phyloP scores from a whole-genome alignment of 2,113 vertebrate species.

The Psammodynastes pulverulentus region DNA sequence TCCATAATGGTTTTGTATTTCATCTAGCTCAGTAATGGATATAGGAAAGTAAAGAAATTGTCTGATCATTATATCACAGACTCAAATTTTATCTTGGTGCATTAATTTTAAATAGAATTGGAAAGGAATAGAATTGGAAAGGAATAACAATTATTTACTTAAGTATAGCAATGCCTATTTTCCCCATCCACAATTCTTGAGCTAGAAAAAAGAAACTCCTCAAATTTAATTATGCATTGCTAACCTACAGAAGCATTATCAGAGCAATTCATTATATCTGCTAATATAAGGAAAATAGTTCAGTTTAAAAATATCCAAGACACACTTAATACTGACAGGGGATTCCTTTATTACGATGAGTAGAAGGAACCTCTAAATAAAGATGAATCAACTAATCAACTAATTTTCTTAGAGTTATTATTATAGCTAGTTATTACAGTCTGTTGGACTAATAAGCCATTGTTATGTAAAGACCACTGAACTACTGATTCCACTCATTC shows the following conservation, averaged over 20 bases:
- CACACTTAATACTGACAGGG: background rate
- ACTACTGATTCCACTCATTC: slow-evolving; percentile 1
- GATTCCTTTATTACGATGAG: slow-evolving; percentile 6
- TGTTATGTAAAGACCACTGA: background rate
- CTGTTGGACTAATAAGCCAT: slow-evolving; percentile 3
- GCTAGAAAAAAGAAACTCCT: background rate
- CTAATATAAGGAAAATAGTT: background rate
- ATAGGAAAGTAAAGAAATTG: background rate
- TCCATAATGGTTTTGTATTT: background rate
- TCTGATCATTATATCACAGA: background rate
- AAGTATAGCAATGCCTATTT: too few species aligned
- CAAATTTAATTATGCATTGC: background rate
- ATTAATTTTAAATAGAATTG: background rate
- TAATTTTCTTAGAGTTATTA: background rate
- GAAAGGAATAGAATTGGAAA: too few species aligned
- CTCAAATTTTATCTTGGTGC: background rate
- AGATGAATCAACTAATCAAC: slow-evolving; percentile 10
- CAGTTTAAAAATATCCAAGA: background rate
- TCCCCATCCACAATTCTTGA: background rate
- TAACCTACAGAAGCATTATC: background rate
- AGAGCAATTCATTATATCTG: background rate
- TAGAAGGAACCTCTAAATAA: slow-evolving; percentile 14
- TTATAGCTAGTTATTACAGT: background rate
- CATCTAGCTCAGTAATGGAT: background rate
- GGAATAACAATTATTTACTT: too few species aligned